Conservation (phyloP, 2,797 vertebrate genomes). For the Paratrypauchen microcephalus region DNA sequence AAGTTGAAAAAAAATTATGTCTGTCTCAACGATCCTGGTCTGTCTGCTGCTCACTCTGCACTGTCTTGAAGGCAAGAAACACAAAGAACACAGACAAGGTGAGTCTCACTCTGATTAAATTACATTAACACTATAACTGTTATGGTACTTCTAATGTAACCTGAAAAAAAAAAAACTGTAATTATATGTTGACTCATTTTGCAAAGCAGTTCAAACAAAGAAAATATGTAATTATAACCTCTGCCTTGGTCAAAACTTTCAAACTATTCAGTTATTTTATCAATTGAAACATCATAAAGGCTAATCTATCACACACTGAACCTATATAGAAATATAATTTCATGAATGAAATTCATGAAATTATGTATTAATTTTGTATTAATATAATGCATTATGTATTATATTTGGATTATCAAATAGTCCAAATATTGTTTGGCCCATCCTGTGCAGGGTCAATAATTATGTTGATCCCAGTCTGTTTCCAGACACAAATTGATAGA, state of each 20-base stretch:
- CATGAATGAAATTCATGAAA: neutral
- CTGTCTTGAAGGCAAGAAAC: constrained; percentile 64
- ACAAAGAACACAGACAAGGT: constrained; percentile 60
- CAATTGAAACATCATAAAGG: no score
- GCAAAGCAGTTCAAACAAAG: neutral
- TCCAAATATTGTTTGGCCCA: neutral
- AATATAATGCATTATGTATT: no score
- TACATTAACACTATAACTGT: neutral
- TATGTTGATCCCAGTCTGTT: neutral
- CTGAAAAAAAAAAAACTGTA: neutral
- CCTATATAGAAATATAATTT: neutral
- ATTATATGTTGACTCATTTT: neutral
- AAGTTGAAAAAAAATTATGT: constrained; percentile 42
- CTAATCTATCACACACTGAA: neutral
- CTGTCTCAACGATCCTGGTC: constrained; percentile 57
- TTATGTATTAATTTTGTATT: no score
- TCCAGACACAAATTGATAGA: no score
- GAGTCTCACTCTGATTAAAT: constrained; percentile 38
- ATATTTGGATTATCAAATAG: no score
- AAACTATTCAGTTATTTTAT: no score
- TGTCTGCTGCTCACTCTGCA: constrained; percentile 62
- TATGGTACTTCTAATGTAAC: neutral
- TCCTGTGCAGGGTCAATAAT: neutral
- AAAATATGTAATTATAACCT: neutral
- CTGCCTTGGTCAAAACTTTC: neutral